Evolutionary conservation across 2,113 vertebrate genomes (phyloP).

Genomic region (Lophochroa leadbeateri): DNA sequence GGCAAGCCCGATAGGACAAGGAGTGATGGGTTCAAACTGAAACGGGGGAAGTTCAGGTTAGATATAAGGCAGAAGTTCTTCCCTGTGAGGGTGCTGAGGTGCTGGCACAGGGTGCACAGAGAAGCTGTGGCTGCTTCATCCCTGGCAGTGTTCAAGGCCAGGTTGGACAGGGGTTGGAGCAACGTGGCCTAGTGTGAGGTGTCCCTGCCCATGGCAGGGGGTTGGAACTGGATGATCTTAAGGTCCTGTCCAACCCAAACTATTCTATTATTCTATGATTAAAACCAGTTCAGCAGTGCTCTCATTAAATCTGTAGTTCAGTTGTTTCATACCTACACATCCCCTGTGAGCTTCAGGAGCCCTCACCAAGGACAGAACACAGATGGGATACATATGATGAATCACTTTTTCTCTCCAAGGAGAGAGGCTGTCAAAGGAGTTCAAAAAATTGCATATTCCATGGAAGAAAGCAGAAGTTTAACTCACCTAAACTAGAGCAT

Average conservation of each 20-base stretch:
- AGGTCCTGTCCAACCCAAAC: neutral
- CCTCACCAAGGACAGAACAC: neutral
- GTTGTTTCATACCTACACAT: neutral
- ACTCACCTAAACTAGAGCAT: neutral
- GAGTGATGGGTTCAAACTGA: neutral
- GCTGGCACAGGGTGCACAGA: neutral
- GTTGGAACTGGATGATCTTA: neutral
- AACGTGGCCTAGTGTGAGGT: neutral
- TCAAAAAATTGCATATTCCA: neutral
- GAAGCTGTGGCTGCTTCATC: neutral
- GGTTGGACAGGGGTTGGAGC: neutral
- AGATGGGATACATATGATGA: neutral
- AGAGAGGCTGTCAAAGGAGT: neutral
- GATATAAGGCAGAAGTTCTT: too few species aligned
- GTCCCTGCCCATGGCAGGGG: neutral
- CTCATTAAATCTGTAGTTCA: neutral
- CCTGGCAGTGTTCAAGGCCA: neutral
- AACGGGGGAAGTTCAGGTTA: neutral
- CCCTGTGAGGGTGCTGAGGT: too few species aligned
- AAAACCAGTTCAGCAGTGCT: neutral
- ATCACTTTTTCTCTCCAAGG: neutral
- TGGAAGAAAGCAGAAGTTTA: neutral
- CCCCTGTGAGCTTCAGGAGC: neutral
- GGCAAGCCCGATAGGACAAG: neutral
- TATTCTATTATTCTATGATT: neutral